A percentile compares a stretch with the other conserved stretches of the same genome.
These are phyloP conservation scores for Nysson spinosus DNA, from an alignment of 2,888 invertebrate genomes.

Conservation along the genomic window DNA sequence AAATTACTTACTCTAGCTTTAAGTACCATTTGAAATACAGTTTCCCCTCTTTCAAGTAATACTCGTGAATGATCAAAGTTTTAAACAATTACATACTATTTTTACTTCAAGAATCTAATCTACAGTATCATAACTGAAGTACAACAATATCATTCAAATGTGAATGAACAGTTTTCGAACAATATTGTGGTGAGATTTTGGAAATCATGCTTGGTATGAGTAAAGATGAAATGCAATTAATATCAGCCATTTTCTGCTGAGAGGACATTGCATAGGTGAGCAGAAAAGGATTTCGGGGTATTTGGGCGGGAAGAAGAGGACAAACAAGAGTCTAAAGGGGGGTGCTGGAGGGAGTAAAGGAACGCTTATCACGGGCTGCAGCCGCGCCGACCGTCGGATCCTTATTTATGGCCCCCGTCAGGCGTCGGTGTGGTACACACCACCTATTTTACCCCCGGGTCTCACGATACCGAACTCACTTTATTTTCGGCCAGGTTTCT, in stretches of 20 bases:
- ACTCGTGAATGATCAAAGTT: neutral
- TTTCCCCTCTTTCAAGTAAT: neutral
- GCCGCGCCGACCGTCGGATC: conserved; percentile 75
- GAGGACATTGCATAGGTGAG: conserved; percentile 19
- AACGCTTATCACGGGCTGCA: conserved; percentile 74
- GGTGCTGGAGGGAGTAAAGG: conserved; percentile 54
- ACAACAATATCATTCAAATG: no score
- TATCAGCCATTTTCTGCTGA: neutral
- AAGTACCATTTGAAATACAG: conserved; percentile 19
- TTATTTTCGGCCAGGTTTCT: conserved; percentile 58
- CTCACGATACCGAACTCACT: conserved; percentile 58
- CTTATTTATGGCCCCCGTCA: conserved; percentile 74
- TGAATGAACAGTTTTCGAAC: no score
- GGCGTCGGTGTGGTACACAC: conserved; percentile 61
- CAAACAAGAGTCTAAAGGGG: conserved; percentile 52
- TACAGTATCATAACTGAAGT: no score
- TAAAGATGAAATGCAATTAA: neutral
- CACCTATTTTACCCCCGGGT: conserved; percentile 65
- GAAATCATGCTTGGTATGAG: no score
- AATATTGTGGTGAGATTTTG: no score
- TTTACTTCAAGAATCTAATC: neutral
- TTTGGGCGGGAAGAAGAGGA: conserved; percentile 39
- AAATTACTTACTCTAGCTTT: conserved; percentile 44
- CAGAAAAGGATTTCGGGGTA: conserved; percentile 16
- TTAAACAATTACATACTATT: neutral